Evolutionary conservation across 1,140 invertebrate genomes (phyloP).

Genomic region (Pararge aegeria): DNA sequence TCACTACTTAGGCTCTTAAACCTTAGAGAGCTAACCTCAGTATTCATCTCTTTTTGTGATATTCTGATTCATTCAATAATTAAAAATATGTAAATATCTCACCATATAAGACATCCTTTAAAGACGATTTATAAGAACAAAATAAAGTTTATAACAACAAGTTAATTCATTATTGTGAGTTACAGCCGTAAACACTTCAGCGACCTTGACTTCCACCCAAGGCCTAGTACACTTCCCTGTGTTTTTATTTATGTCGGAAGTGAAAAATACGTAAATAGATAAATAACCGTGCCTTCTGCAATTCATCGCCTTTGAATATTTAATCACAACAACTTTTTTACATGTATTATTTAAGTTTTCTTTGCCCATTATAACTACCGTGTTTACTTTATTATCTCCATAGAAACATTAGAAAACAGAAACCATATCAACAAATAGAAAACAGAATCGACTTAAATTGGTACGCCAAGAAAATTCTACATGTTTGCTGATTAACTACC

Average conservation of each 20-base stretch:
- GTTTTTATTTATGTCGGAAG: conserved; percentile 19
- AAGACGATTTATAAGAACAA: background rate
- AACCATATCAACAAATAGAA: too few species aligned
- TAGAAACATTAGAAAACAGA: too few species aligned
- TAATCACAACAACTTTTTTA: background rate
- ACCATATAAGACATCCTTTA: background rate
- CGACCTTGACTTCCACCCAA: background rate
- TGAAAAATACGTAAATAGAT: conserved; percentile 14
- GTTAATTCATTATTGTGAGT: background rate
- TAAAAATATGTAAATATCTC: too few species aligned
- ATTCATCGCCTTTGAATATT: background rate
- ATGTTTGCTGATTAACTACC: too few species aligned
- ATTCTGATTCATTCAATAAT: too few species aligned
- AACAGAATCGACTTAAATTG: too few species aligned
- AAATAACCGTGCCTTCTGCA: background rate
- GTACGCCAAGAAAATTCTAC: too few species aligned
- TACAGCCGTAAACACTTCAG: background rate
- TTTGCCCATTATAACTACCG: too few species aligned
- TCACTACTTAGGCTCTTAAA: too few species aligned
- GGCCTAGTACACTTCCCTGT: background rate
- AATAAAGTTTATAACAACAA: background rate
- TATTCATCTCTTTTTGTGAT: too few species aligned
- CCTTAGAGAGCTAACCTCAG: too few species aligned
- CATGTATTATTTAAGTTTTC: background rate
- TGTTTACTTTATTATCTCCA: too few species aligned